Percentiles rank a stretch among this genome's conserved stretches.
Evolutionary conservation across 2,888 invertebrate species (phyloP).

Genomic region (Drymonia ruficornis): DNA sequence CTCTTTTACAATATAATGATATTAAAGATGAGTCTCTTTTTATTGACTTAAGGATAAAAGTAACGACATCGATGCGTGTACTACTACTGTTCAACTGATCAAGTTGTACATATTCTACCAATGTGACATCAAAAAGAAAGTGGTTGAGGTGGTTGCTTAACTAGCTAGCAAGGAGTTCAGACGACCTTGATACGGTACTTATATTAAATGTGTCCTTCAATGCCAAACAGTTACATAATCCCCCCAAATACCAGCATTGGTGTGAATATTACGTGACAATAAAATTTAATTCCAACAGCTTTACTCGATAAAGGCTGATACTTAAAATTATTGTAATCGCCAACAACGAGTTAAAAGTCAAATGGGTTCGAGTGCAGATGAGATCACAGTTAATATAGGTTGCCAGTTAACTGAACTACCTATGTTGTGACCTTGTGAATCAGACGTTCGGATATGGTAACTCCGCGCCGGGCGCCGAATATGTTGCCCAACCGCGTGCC

Average conservation of each 20-base stretch:
- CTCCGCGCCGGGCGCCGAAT: constrained; percentile 51
- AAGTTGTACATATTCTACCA: neutral
- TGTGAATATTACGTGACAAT: neutral
- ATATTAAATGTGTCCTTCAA: neutral
- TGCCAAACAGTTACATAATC: neutral
- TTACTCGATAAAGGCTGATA: too few relatives aligned
- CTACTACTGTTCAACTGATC: too few relatives aligned
- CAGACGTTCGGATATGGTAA: constrained; percentile 73
- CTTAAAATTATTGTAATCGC: neutral
- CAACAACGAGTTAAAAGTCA: constrained; percentile 34
- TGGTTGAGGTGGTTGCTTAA: neutral
- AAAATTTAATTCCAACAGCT: too few relatives aligned
- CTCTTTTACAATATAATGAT: too few relatives aligned
- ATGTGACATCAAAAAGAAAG: neutral
- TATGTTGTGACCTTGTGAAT: constrained; percentile 76
- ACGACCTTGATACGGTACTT: neutral
- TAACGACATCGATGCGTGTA: too few relatives aligned
- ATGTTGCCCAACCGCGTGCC: constrained; percentile 41
- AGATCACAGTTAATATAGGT: constrained; percentile 74
- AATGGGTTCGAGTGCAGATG: constrained; percentile 55
- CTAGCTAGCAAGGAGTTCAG: too few relatives aligned
- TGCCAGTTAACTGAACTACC: constrained; percentile 71
- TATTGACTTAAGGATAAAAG: too few relatives aligned
- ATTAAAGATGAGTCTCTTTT: too few relatives aligned
- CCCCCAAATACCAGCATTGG: neutral